These are phyloP conservation scores for Microctenopoma stevenorrisi DNA, from an alignment of 2,797 vertebrate genomes.

Conservation along the genomic window DNA sequence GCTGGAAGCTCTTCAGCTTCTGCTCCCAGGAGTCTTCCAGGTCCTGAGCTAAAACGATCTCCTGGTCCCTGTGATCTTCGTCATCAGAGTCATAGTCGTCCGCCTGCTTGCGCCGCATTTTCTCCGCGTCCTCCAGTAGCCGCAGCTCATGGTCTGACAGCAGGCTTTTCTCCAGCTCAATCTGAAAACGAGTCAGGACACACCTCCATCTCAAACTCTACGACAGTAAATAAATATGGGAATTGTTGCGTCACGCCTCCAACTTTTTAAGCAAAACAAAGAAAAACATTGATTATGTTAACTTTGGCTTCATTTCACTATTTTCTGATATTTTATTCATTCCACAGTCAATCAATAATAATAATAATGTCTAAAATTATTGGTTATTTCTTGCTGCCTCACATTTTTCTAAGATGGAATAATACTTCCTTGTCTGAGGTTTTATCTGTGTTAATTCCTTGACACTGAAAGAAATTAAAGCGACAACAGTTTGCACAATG, in stretches of 20 bases:
- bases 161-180: constrained; percentile 90
- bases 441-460: no score
- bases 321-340: no score
- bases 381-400: no score
- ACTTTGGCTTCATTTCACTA: no score
- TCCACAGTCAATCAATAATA: no score
- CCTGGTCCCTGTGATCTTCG: constrained; percentile 65
- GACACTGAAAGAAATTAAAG: no score
- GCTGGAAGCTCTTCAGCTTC: constrained; percentile 82
- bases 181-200: constrained; percentile 71
- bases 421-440: no score
- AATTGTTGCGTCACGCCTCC: background rate
- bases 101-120: constrained; percentile 82
- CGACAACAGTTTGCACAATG: no score
- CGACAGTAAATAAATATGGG: background rate
- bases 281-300: no score
- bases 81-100: constrained; percentile 83
- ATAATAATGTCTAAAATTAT: no score
- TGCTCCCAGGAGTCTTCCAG: constrained; percentile 95
- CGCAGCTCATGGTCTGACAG: constrained; percentile 92
- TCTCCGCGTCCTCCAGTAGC: constrained; percentile 85
- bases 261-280: no score
- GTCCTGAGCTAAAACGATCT: constrained; percentile 87
- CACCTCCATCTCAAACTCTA: background rate
- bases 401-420: no score